These are phyloP conservation scores for Tenebrosternarchus preto DNA, from an alignment of 2,113 vertebrate species.

Conservation along the genomic window DNA sequence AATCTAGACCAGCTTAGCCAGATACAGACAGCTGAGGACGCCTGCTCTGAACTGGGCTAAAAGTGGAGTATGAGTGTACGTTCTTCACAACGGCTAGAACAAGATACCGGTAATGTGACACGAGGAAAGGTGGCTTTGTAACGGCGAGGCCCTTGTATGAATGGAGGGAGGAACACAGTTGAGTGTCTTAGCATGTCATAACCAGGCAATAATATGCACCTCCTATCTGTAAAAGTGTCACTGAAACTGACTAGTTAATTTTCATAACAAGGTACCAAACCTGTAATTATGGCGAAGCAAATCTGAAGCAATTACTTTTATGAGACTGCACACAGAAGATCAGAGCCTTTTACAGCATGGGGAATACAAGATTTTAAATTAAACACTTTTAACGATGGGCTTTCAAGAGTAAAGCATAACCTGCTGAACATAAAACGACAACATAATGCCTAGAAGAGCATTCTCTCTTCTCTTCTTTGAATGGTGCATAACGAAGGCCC, in stretches of 20 bases:
- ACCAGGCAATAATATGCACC: slow-evolving; percentile 31
- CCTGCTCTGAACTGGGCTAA: neutral
- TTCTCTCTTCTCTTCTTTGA: neutral
- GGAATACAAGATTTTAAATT: slow-evolving; percentile 15
- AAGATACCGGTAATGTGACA: neutral
- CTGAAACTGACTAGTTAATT: neutral
- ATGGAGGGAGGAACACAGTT: neutral
- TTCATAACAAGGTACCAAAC: slow-evolving; percentile 3
- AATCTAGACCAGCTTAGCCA: neutral
- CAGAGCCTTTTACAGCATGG: slow-evolving; percentile 2
- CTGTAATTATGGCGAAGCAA: slow-evolving; percentile 20
- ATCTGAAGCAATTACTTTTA: slow-evolving; percentile 34
- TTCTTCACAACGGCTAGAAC: neutral
- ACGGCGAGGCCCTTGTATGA: neutral
- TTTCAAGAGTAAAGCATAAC: neutral
- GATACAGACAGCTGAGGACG: slow-evolving; percentile 20
- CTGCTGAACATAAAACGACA: neutral
- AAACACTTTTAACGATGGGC: neutral
- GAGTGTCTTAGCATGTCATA: slow-evolving; percentile 8
- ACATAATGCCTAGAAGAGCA: too few species aligned
- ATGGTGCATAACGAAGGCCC: neutral
- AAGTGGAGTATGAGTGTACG: too few species aligned
- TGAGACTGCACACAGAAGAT: neutral
- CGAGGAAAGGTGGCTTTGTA: neutral
- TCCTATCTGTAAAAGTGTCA: slow-evolving; percentile 29